These are phyloP conservation scores for Salmo trutta DNA, from an alignment of 2,797 vertebrate species.

Conservation along the genomic window DNA sequence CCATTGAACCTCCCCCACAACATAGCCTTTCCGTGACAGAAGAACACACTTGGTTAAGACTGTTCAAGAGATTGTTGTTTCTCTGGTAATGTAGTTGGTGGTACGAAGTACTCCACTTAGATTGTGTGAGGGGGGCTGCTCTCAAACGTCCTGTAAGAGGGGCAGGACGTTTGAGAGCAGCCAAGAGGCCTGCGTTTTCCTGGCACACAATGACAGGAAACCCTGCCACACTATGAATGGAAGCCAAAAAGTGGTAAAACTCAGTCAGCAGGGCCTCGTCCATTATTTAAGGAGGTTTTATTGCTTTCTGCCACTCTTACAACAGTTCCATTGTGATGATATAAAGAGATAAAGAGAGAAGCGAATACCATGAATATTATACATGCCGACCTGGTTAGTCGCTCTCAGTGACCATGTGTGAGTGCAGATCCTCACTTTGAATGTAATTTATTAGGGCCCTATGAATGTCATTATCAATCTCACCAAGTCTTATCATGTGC, in stretches of 20 bases:
- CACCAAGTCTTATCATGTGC: background rate
- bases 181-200: slow-evolving; percentile 73
- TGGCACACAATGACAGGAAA: slow-evolving; percentile 88
- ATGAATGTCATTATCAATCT: background rate
- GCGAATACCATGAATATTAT: slow-evolving; percentile 41
- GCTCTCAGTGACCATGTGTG: too few relatives aligned
- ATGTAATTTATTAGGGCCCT: too few relatives aligned
- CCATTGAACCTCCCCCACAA: background rate
- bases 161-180: slow-evolving; percentile 47
- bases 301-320: slow-evolving; percentile 35
- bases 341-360: slow-evolving; percentile 33
- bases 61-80: slow-evolving; percentile 34
- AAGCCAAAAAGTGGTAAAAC: slow-evolving; percentile 64
- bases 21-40: background rate
- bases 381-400: slow-evolving; percentile 3
- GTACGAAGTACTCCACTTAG: background rate
- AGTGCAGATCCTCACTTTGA: too few relatives aligned
- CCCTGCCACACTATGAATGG: slow-evolving; percentile 75
- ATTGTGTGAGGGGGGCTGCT: slow-evolving; percentile 7
- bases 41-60: slow-evolving; percentile 20
- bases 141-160: background rate
- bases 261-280: slow-evolving; percentile 48
- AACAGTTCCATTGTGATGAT: slow-evolving; percentile 47
- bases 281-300: slow-evolving; percentile 51
- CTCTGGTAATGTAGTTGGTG: slow-evolving; percentile 5